A percentile compares a stretch with the other conserved stretches of the same genome.
phyloP scores from a whole-genome alignment of 2,888 invertebrate genomes.

The Marronus borbonicus region DNA sequence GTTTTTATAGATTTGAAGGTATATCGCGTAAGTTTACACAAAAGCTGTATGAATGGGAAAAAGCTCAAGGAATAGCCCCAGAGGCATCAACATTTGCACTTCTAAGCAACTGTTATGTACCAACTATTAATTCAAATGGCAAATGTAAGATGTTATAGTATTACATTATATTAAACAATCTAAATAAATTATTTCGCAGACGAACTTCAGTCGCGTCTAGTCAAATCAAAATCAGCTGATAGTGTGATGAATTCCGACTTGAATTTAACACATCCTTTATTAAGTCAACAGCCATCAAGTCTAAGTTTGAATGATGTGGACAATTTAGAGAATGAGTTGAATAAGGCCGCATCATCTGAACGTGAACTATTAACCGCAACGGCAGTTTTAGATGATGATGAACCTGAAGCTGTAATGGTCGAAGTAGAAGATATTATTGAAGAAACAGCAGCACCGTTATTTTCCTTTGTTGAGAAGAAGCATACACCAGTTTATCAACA shows the following conservation, averaged over 20 bases:
- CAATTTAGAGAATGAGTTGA: conserved; percentile 74
- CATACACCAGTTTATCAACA: conserved; percentile 83
- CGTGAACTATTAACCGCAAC: conserved; percentile 61
- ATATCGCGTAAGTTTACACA: conserved; percentile 92
- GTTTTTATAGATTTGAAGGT: conserved; percentile 88
- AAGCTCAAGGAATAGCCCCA: conserved; percentile 88
- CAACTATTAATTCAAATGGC: conserved; percentile 70
- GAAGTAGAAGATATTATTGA: conserved; percentile 87
- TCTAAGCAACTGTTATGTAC: conserved; percentile 70
- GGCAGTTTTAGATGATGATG: conserved; percentile 65
- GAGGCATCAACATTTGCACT: conserved; percentile 89
- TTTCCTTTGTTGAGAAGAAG: conserved; percentile 79
- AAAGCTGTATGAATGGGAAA: conserved; percentile 93
- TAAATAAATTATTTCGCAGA: conserved; percentile 49
- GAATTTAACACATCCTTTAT: conserved; percentile 66
- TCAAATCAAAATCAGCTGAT: conserved; percentile 84
- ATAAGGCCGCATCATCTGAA: conserved; percentile 59
- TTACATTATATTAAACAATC: neutral
- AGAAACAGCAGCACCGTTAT: conserved; percentile 83
- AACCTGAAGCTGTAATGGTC: conserved; percentile 84
- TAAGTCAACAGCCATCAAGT: conserved; percentile 81
- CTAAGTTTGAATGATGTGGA: conserved; percentile 83
- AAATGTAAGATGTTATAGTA: conserved; percentile 42
- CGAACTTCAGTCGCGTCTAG: conserved; percentile 66
- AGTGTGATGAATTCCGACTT: conserved; percentile 75